Evolutionary conservation across 2,113 vertebrate genomes (phyloP), one percentile per base, ranked within the genome.

Genomic region (Chunga burmeisteri): DNA sequence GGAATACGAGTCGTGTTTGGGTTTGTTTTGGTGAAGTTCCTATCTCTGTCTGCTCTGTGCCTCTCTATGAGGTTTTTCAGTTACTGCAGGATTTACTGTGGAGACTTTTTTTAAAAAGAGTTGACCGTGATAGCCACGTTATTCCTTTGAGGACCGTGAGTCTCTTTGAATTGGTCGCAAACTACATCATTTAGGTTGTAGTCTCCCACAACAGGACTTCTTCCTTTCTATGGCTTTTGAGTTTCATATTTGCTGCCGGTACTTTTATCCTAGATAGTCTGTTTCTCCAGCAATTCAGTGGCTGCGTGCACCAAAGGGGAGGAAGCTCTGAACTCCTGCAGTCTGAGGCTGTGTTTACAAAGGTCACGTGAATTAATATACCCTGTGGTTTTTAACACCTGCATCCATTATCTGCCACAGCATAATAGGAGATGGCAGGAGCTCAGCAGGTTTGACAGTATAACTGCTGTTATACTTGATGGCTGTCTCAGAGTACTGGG

Each of bases 371-470:
- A 87, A 80, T 79, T 84, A 71, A 23, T 75, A 66, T 75, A 61
- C 56, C 62, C 74, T 53, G 49, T 93, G 86, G 46, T 52, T 92
- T 95, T 91, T 94, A 91, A 73, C 83, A 94, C 78, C 70, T 95
- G 73, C 50, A 36, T 65, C 62, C 63, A 23, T 87, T 74, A 53
- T 25, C 53, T 91, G 70, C 42, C 49, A 52, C 34, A 17, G 83
- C 26, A 53, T 93, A 84, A 87, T 65, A 85, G 68, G 70, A 92
- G 47, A 44, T 79, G 83, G 47, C 83, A 89, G 81, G 81, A 84
- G 73, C 49, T 90, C 52, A 87, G 40, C 61, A 87, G 49, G 25
- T 77, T 72, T 74, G 50, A 67, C 47, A 34, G 25, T 74, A 30
- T 40, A 59, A 25, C 72, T 91, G 52, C 25, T 49, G 78, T 93